Evolutionary conservation across 2,888 invertebrate species (phyloP).

Genomic region (Hypolimnas misippus): DNA sequence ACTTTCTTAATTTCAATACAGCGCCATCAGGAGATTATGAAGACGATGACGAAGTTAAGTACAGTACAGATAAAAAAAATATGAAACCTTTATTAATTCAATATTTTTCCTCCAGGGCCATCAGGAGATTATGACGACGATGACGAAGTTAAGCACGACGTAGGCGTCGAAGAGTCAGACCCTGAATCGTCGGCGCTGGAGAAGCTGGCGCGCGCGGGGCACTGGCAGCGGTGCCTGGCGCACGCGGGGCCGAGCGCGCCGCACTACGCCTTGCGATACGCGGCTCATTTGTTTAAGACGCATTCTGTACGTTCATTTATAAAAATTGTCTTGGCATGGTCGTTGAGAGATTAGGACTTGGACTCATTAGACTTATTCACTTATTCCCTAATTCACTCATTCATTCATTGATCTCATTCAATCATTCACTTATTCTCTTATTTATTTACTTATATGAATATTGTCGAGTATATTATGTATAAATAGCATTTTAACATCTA

Average conservation of each 20-base stretch:
- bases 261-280: constrained; percentile 72
- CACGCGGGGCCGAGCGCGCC: constrained; percentile 68
- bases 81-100: background rate
- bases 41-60: too few relatives aligned
- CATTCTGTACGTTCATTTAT: constrained; percentile 57
- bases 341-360: too few relatives aligned
- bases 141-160: constrained; percentile 55
- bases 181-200: constrained; percentile 59
- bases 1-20: too few relatives aligned
- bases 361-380: too few relatives aligned
- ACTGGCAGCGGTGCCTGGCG: constrained; percentile 76
- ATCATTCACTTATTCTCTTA: too few relatives aligned
- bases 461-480: too few relatives aligned
- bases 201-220: constrained; percentile 72
- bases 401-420: too few relatives aligned
- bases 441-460: too few relatives aligned
- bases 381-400: too few relatives aligned
- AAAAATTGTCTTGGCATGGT: too few relatives aligned
- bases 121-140: constrained; percentile 57
- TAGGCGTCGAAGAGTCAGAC: constrained; percentile 38
- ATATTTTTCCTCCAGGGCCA: constrained; percentile 38
- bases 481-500: too few relatives aligned
- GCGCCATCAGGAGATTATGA: too few relatives aligned
- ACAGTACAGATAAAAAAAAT: background rate
- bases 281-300: constrained; percentile 69